Evolutionary conservation across 2,113 vertebrate species (phyloP), one percentile per base, ranked within the genome.

Genomic region (Malaclemys terrapin): DNA sequence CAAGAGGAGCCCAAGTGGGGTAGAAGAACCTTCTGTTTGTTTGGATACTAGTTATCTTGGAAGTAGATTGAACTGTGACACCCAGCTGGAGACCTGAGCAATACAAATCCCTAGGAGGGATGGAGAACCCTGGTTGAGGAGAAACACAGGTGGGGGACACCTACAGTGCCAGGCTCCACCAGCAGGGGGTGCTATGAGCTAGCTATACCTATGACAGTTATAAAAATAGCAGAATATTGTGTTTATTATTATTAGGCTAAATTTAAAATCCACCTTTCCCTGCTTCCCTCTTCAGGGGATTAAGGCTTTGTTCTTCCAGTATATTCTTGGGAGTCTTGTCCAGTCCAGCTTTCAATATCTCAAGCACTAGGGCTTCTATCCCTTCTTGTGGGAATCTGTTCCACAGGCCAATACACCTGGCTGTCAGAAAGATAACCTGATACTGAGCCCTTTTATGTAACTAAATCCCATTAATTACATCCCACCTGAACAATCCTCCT

Each of bases 331-430:
- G 62, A 17, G 35, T n/a, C 29, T 69, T n/a, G 14, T 69, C 49
- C 87, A 24, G 52, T 62, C 87, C 86, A 13, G 29, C 25, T 84
- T 81, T 35, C 88, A 69, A 49, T 2, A 0, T 20, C 38, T 38
- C 87, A 79, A 69, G 78, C 49, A 81, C 17, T 3, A 50, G 11
- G 54, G 53, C 54, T 42, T 47, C 45, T 52, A 12, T 17, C 81
- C 38, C 50, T 79, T 2, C 1, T 52, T 29, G 62, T 0, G 1
- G 59, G 57, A 45, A 42, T 1, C 35, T 0, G 2, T 80, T 25
- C 76, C 29, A 9, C 20, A 38, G 12, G 65, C 52, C 7, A 24
- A 57, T 27, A 57, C 38, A 49, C n/a, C 79, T 75, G 75, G 69
- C 10, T 29, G 0, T 3, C 53, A 85, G 53, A 75, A 69, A 90